Evolutionary conservation across 2,797 vertebrate genomes (phyloP).

Genomic region (Alcedo quadribrachys): DNA sequence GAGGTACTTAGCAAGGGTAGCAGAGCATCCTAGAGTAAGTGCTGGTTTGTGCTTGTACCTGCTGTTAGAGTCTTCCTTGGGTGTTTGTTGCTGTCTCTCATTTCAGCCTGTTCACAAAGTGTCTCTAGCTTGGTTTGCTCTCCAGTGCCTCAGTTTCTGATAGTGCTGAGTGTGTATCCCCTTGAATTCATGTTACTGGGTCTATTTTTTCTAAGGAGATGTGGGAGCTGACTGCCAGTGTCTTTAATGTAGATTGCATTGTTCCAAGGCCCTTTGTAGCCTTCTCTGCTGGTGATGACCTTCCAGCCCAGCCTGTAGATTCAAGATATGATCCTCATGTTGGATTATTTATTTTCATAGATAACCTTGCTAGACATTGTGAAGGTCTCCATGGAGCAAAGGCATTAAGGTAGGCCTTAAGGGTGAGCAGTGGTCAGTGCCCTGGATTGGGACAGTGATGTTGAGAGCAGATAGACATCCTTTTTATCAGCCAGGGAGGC

Average conservation of each 20-base stretch:
- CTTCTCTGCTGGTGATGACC: background rate
- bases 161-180: background rate
- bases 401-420: background rate
- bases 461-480: background rate
- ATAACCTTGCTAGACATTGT: background rate
- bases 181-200: background rate
- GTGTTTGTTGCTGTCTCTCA: background rate
- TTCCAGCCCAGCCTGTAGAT: background rate
- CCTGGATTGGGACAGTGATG: background rate
- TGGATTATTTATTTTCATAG: background rate
- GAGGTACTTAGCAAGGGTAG: background rate
- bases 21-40: background rate
- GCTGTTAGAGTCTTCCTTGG: background rate
- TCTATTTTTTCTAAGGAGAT: background rate
- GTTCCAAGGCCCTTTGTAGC: background rate
- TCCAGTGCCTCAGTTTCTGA: background rate
- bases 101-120: background rate
- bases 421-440: background rate
- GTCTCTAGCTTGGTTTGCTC: background rate
- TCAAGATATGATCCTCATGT: fast-evolving
- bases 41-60: background rate
- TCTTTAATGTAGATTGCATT: background rate
- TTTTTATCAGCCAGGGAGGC: background rate
- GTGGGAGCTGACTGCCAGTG: background rate
- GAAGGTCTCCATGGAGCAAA: background rate